Evolutionary conservation across 2,113 vertebrate species (phyloP).

Genomic region (Polyodon spathula): DNA sequence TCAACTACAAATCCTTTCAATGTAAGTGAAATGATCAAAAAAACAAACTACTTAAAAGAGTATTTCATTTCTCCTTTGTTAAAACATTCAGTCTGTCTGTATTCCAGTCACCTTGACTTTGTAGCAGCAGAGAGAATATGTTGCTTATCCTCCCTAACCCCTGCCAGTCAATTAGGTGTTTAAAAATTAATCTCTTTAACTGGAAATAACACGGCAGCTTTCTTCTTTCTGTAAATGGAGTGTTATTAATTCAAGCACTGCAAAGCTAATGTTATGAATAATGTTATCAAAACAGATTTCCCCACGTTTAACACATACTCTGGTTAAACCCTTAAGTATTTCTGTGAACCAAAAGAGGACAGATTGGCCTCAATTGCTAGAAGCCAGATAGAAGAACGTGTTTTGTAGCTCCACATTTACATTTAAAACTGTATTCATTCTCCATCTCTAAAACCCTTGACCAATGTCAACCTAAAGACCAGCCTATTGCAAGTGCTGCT

Average conservation of each 20-base stretch:
- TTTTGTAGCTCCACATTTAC: slow-evolving; percentile 47
- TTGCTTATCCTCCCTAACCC: slow-evolving; percentile 67
- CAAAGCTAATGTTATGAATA: slow-evolving; percentile 66
- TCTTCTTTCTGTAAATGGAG: slow-evolving; percentile 67
- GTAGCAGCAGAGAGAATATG: slow-evolving; percentile 53
- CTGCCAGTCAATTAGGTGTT: slow-evolving; percentile 69
- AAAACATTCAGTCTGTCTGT: slow-evolving; percentile 31
- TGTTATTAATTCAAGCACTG: slow-evolving; percentile 66
- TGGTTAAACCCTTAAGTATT: slow-evolving; percentile 60
- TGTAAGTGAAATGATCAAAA: slow-evolving; percentile 55
- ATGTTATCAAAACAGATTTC: slow-evolving; percentile 76
- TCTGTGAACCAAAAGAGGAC: slow-evolving; percentile 59
- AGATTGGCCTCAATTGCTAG: slow-evolving; percentile 57
- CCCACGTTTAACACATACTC: slow-evolving; percentile 61
- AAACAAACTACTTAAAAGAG: slow-evolving; percentile 51
- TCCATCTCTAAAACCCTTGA: slow-evolving; percentile 40
- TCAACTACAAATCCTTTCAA: slow-evolving; percentile 66
- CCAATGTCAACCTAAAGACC: too few species aligned
- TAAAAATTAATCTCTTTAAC: slow-evolving; percentile 78
- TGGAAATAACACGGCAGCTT: slow-evolving; percentile 65
- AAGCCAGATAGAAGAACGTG: slow-evolving; percentile 23
- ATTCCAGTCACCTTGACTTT: slow-evolving; percentile 73
- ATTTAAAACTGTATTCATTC: slow-evolving; percentile 53
- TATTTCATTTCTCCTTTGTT: slow-evolving; percentile 43
- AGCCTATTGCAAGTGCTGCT: too few species aligned